Percentiles rank a stretch among this genome's conserved stretches.
Conservation (phyloP, 2,797 vertebrate species). For the Carapus acus region DNA sequence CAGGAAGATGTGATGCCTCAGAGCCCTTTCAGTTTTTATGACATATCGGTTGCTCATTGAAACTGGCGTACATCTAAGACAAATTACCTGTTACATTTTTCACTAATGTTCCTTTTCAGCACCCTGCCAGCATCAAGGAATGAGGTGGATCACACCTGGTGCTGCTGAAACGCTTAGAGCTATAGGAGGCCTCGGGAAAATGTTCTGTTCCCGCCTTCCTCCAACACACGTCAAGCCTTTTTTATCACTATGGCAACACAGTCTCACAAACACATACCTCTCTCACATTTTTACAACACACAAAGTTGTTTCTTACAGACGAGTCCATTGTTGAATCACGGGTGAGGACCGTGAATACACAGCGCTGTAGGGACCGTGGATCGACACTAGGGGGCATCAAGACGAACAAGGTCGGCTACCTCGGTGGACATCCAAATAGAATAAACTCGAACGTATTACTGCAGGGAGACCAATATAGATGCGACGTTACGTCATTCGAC, state of each 20-base stretch:
- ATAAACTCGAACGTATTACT: no score
- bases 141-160: not conserved
- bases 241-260: not conserved
- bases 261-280: no score
- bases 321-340: no score
- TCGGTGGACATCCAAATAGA: no score
- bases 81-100: not conserved
- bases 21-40: not conserved
- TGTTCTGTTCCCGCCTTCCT: conserved; percentile 5
- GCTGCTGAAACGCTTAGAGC: not conserved
- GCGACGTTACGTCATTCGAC: no score
- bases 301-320: not conserved
- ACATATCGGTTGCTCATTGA: not conserved
- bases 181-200: not conserved
- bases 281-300: no score
- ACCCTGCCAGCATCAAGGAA: not conserved
- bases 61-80: no score
- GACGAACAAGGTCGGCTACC: no score
- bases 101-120: not conserved
- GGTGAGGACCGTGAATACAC: no score
- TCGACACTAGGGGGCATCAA: no score
- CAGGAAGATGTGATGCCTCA: not conserved
- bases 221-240: conserved; percentile 1
- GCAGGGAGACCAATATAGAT: no score
- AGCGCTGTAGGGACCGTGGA: no score